Conservation (phyloP, 2,888 invertebrate genomes). For the Acanthococcus lagerstroemiae region DNA sequence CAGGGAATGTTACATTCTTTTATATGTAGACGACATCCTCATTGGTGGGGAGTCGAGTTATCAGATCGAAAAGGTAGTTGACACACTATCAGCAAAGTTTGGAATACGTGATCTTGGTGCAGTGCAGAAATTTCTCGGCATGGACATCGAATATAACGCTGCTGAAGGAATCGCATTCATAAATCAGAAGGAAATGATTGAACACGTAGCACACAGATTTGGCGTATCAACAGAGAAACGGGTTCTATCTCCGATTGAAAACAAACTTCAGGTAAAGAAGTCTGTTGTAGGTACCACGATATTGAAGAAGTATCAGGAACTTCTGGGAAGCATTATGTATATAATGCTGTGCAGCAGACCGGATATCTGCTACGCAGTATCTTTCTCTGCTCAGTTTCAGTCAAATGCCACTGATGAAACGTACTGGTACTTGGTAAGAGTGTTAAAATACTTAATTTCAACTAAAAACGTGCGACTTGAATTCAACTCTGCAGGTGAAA, state of each 20-base stretch:
- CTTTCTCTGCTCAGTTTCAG: constrained; percentile 33
- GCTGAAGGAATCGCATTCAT: background rate
- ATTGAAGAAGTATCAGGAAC: constrained; percentile 25
- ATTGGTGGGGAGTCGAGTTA: no score
- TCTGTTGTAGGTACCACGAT: background rate
- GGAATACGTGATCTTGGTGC: background rate
- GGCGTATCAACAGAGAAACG: background rate
- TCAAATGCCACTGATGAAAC: constrained; percentile 28
- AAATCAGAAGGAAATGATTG: background rate
- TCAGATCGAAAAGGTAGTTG: no score
- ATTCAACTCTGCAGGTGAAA: no score
- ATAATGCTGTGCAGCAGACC: constrained; percentile 32
- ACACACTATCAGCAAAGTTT: no score
- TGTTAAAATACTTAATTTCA: constrained; percentile 33
- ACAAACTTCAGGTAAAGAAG: background rate
- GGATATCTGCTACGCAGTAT: constrained; percentile 33
- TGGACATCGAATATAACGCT: background rate
- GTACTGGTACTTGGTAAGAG: constrained; percentile 30
- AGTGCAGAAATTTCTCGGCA: background rate
- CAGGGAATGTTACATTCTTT: background rate
- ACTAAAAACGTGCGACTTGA: no score
- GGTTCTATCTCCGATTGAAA: background rate
- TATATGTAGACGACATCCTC: background rate
- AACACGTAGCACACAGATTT: background rate
- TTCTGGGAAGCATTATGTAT: constrained; percentile 26